Evolutionary conservation across 2,113 vertebrate species (phyloP), one percentile per base, ranked within the genome.

Genomic region (Piprites chloris): DNA sequence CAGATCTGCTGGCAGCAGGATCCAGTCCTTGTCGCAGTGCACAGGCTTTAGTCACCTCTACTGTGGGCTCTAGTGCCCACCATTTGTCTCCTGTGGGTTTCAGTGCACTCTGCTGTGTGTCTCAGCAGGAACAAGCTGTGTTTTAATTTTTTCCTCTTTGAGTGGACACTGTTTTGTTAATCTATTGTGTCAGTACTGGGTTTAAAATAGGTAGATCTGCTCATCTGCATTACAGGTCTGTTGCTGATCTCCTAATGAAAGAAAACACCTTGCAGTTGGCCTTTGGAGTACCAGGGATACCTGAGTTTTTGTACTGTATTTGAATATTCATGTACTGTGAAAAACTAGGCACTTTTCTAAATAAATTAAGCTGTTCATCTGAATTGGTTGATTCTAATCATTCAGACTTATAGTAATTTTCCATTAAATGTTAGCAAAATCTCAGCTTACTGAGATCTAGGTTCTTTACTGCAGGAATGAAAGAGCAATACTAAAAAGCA

Each of bases 41-140:
- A 68, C 65, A 65, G 26, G 33, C 35, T 90, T 33, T 71, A 42
- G 41, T 24, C 18, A 22, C 19, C 37, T 39, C 52, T 32, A 21
- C 26, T 52, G 23, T 0, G 1, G 18, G 14, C 2, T 1, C 26
- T 20, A 69, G 15, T 26, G n/a, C 32, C 44, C 90, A 59, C 55
- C 16, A 35, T 65, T 65, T 5, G 3, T 30, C 37, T 47, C 39
- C 71, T 46, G 41, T 6, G 32, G 17, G 59, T 32, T 72, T 28
- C 46, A 32, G 11, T 5, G 41, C 33, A 13, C 23, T 23, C 9
- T 79, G 71, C 27, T 46, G 20, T 11, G 35, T 27, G 37, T 28
- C 49, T 83, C 62, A 80, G 67, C 35, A 69, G 53, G 27, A 69
- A 49, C 8, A 46, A 72, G 19, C 24, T 39, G 20, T 17, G 4